Conservation (phyloP, 2,797 vertebrate species). For the Hippopotamyrus pictus region DNA sequence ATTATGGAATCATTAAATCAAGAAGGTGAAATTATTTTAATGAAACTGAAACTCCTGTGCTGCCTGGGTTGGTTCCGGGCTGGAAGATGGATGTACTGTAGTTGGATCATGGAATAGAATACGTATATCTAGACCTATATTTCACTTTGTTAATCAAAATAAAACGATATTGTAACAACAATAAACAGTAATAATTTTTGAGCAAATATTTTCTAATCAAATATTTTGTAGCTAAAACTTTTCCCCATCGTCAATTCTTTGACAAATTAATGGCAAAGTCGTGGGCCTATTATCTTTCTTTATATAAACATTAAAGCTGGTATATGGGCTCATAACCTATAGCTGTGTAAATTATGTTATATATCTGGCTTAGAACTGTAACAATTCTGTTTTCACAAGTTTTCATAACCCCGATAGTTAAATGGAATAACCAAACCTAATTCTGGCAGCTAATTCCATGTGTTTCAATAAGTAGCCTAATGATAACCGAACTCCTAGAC, state of each 20-base stretch:
- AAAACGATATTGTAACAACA: not conserved
- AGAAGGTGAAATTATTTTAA: not conserved
- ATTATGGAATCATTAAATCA: not conserved
- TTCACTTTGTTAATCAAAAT: not conserved
- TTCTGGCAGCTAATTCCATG: not conserved
- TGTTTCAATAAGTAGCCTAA: not conserved
- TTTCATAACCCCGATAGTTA: not conserved
- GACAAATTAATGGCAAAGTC: not conserved
- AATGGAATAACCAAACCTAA: not conserved
- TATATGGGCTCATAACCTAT: not conserved
- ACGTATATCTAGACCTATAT: not conserved
- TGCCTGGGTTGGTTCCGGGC: not conserved
- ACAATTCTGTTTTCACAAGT: not conserved
- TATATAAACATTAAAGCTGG: not conserved
- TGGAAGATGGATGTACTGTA: not conserved
- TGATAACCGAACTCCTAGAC: not conserved
- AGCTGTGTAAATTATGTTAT: not conserved
- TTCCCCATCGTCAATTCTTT: not conserved
- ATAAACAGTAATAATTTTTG: not conserved
- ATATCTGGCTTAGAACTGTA: not conserved
- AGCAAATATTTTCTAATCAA: not conserved
- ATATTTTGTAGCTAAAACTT: not conserved
- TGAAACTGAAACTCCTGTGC: not conserved
- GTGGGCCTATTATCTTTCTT: not conserved
- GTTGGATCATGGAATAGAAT: not conserved